These are phyloP conservation scores for Montipora efflorescens DNA, from an alignment of 64 coral and sea anemone genomes.

Conservation along the genomic window DNA sequence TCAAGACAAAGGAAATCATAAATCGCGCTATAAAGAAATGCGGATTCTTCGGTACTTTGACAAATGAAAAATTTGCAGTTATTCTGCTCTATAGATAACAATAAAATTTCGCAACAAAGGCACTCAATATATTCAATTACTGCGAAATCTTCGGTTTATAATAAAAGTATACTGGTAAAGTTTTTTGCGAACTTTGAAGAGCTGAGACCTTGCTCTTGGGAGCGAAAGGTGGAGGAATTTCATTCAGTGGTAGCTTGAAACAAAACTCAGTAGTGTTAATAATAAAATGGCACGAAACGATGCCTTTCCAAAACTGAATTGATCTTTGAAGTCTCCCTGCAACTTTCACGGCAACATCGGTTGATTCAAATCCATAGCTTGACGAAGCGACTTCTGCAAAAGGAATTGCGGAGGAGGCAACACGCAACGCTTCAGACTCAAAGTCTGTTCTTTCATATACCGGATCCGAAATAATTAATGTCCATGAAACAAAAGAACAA, in stretches of 20 bases:
- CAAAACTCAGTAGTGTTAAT: conserved; percentile 42
- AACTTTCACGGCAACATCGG: not conserved
- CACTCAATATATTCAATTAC: conserved; percentile 12
- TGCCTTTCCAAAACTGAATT: conserved; percentile 31
- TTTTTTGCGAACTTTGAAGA: no score
- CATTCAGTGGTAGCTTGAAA: not conserved
- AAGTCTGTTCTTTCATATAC: not conserved
- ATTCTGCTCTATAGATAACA: no score
- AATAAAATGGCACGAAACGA: conserved; percentile 32
- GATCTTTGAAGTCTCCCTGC: conserved; percentile 18
- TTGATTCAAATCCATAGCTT: conserved; percentile 41
- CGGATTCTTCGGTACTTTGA: not conserved
- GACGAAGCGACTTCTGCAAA: not conserved
- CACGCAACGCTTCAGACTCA: not conserved
- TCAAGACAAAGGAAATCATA: no score
- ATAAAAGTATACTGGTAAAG: no score
- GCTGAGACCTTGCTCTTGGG: no score
- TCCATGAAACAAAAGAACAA: no score
- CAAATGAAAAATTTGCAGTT: no score
- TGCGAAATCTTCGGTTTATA: no score
- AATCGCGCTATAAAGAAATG: no score
- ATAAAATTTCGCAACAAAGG: not conserved
- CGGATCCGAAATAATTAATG: no score
- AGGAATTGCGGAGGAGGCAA: not conserved
- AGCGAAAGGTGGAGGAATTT: no score